phyloP scores from a whole-genome alignment of 2,113 vertebrate species.

The Oncorhynchus gorbuscha region DNA sequence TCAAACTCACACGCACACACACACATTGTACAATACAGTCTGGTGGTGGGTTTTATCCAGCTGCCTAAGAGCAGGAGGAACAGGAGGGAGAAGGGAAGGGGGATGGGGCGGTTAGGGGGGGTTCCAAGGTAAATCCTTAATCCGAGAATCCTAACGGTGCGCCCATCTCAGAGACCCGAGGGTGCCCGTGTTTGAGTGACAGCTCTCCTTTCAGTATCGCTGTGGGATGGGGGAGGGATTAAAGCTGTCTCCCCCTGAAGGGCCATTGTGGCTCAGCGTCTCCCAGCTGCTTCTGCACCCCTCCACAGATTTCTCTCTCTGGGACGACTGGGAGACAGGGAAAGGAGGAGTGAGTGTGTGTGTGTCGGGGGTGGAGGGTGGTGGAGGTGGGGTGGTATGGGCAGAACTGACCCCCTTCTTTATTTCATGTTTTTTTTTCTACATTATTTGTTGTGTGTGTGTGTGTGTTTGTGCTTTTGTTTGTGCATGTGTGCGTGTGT shows the following conservation, averaged over 20 bases:
- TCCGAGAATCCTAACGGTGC: constrained; percentile 39
- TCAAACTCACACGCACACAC: no score
- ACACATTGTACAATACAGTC: neutral
- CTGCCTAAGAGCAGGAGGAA: neutral
- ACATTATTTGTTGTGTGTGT: neutral
- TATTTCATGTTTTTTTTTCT: neutral
- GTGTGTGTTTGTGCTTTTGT: no score
- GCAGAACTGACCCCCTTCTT: no score
- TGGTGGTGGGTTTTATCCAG: neutral
- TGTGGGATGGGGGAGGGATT: constrained; percentile 59
- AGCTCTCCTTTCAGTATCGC: constrained; percentile 67
- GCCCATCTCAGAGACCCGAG: constrained; percentile 64
- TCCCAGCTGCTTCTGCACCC: constrained; percentile 71
- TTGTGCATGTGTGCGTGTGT: no score
- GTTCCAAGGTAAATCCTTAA: constrained; percentile 67
- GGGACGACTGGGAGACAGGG: constrained; percentile 50
- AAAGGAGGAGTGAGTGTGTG: constrained; percentile 27
- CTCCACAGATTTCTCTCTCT: constrained; percentile 21
- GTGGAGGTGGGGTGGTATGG: neutral
- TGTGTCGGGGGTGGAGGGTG: constrained; percentile 5
- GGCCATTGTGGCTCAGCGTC: constrained; percentile 67
- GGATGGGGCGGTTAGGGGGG: constrained; percentile 56
- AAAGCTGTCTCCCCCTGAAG: constrained; percentile 67
- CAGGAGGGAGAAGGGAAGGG: constrained; percentile 26
- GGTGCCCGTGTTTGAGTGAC: constrained; percentile 67